These are phyloP conservation scores for Alectoris magna DNA, from an alignment of 2,797 vertebrate species.

Conservation along the genomic window DNA sequence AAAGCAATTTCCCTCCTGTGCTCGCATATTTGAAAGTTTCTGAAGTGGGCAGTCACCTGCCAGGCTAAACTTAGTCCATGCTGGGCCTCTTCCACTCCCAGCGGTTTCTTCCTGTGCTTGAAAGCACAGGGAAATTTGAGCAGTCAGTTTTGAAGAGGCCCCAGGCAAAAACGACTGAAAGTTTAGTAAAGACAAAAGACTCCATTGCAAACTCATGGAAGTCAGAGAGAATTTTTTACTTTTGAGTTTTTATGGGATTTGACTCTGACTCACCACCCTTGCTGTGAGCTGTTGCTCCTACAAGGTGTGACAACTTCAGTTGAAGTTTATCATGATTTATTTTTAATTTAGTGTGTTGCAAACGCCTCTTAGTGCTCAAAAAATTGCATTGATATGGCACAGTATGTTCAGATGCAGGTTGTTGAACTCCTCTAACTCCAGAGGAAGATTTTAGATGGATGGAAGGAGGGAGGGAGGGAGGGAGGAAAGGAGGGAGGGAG, in stretches of 20 bases:
- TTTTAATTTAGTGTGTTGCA: fast-evolving
- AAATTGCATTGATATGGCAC: not conserved
- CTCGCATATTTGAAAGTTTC: not conserved
- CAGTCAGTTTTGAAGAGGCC: not conserved
- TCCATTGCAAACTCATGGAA: not conserved
- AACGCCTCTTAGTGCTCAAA: not conserved
- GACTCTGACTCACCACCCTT: not conserved
- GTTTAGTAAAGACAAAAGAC: not conserved
- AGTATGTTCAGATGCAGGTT: not conserved
- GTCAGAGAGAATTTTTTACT: not conserved
- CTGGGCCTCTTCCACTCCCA: not conserved
- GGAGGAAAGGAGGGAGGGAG: too few species aligned
- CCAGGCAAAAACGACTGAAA: not conserved
- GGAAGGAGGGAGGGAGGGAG: too few species aligned
- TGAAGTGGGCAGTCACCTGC: not conserved
- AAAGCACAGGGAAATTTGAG: not conserved
- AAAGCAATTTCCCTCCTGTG: not conserved
- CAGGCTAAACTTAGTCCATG: not conserved
- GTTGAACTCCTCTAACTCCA: not conserved
- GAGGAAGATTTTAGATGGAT: not conserved
- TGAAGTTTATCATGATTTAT: not conserved
- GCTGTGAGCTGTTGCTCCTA: not conserved
- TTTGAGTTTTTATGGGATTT: not conserved
- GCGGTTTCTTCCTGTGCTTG: not conserved
- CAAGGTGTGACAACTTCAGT: not conserved